Percentiles rank a stretch among this genome's conserved stretches.
These are phyloP conservation scores for Drosophila rellima DNA, from an alignment of 2,888 invertebrate species.

Conservation along the genomic window DNA sequence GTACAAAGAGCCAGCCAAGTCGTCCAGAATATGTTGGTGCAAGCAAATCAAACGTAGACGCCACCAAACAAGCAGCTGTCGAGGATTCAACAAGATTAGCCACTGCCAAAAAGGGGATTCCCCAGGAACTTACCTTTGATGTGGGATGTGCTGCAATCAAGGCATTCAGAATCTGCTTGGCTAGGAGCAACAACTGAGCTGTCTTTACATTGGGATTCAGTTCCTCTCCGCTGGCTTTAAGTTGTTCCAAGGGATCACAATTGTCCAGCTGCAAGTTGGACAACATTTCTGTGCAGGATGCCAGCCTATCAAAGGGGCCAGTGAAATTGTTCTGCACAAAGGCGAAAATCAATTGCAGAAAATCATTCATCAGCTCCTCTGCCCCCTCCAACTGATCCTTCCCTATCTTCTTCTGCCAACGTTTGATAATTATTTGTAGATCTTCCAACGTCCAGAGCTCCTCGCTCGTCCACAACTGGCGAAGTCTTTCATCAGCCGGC, in stretches of 20 bases:
- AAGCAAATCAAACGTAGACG: constrained; percentile 89
- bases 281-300: constrained; percentile 53
- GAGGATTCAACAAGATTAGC: background rate
- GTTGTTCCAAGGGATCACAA: constrained; percentile 55
- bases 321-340: constrained; percentile 95
- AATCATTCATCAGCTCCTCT: constrained; percentile 83
- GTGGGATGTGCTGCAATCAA: constrained; percentile 79
- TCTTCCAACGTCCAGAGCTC: constrained; percentile 71
- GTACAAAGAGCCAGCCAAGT: constrained; percentile 90
- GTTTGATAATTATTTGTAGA: constrained; percentile 57
- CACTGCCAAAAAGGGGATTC: fast-evolving
- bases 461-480: constrained; percentile 66
- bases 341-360: constrained; percentile 89
- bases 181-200: constrained; percentile 86
- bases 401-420: constrained; percentile 50
- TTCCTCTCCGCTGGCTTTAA: constrained; percentile 88
- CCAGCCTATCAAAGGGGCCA: constrained; percentile 87
- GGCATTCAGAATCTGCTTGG: constrained; percentile 85
- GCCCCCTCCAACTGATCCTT: constrained; percentile 13
- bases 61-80: constrained; percentile 87
- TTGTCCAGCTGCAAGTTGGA: constrained; percentile 24
- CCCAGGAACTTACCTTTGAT: constrained; percentile 57
- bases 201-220: constrained; percentile 88
- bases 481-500: constrained; percentile 53
- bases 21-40: constrained; percentile 92